These are phyloP conservation scores for Sebastes taczanowskii DNA, from an alignment of 2,797 vertebrate species.

Conservation along the genomic window DNA sequence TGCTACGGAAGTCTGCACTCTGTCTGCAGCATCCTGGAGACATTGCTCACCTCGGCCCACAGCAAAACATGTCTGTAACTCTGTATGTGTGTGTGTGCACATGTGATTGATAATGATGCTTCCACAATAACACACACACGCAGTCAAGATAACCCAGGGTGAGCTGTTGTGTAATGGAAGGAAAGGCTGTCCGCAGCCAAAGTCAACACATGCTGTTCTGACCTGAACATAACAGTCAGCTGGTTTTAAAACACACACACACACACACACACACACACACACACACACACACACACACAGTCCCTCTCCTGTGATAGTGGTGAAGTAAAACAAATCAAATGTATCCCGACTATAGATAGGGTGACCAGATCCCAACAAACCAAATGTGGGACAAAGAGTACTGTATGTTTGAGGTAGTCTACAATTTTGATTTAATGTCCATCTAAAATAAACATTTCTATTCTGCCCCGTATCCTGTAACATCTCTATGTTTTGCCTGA, in stretches of 20 bases:
- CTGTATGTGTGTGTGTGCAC: conserved; percentile 13
- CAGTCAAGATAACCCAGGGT: conserved; percentile 64
- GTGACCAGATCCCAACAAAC: too few relatives aligned
- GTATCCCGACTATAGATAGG: background rate
- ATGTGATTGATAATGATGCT: conserved; percentile 36
- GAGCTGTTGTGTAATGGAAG: conserved; percentile 66
- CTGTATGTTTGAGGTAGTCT: too few relatives aligned
- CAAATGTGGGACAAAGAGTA: too few relatives aligned
- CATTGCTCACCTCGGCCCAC: conserved; percentile 59
- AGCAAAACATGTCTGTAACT: conserved; percentile 60
- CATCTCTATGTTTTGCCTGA: too few relatives aligned
- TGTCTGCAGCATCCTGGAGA: conserved; percentile 71
- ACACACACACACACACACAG: background rate
- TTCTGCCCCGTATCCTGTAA: too few relatives aligned
- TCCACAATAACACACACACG: conserved; percentile 30
- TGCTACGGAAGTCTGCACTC: conserved; percentile 66
- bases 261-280: background rate
- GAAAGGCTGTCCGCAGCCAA: conserved; percentile 49
- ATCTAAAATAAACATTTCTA: too few relatives aligned
- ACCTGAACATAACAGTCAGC: conserved; percentile 56
- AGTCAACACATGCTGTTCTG: conserved; percentile 66
- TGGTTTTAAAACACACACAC: conserved; percentile 41
- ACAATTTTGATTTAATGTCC: too few relatives aligned
- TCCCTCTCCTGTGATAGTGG: background rate
- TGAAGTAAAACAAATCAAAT: conserved; percentile 18